Conservation (phyloP, 2,888 invertebrate species). For the Eumerus sabulonum region DNA sequence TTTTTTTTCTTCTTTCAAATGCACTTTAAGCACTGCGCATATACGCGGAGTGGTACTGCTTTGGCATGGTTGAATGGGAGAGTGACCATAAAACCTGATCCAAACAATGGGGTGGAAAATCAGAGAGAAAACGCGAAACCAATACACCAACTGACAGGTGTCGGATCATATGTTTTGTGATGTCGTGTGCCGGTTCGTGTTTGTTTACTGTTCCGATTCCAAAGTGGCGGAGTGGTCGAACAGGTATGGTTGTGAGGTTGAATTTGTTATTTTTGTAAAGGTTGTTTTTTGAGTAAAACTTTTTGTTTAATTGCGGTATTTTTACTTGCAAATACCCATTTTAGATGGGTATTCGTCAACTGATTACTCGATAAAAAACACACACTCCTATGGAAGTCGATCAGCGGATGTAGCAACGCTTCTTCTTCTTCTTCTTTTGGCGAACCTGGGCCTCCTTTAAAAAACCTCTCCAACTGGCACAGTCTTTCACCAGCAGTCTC, state of each 20-base stretch:
- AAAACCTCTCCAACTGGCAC: no score
- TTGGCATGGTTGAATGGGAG: conserved; percentile 10
- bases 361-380: no score
- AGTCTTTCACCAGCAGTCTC: no score
- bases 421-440: no score
- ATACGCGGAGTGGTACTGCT: conserved; percentile 28
- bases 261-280: no score
- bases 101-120: conserved; percentile 5
- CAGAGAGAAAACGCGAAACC: conserved; percentile 4
- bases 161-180: not conserved
- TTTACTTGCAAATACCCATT: not conserved
- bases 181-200: conserved; percentile 13
- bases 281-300: no score
- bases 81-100: not conserved
- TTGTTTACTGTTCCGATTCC: conserved; percentile 28
- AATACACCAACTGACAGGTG: conserved; percentile 55
- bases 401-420: no score
- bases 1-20: conserved; percentile 31
- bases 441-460: no score
- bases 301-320: no score
- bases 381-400: no score
- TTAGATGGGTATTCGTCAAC: no score
- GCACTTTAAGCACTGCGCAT: conserved; percentile 53
- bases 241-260: conserved; percentile 18
- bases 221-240: not conserved